Base-by-base conservation (phyloP, 2,113 vertebrate genomes). In the Procavia capensis region DNA sequence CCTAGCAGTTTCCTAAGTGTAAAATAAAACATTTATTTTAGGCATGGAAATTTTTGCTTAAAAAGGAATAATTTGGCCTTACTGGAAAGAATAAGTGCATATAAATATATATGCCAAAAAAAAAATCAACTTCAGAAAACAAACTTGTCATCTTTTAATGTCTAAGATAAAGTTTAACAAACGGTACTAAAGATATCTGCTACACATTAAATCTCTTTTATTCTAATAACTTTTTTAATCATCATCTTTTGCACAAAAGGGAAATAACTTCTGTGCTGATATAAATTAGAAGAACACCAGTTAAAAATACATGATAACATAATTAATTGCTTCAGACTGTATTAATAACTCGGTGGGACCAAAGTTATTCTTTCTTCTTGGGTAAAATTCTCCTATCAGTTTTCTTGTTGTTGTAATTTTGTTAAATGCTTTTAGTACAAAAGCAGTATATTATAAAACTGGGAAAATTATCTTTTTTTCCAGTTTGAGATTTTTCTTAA, bases 1-100 rank as follows among this genome's bases (percentile, higher is more conserved):
- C 68, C 72, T 82, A 59, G 50, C 27, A 78, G 29, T 47, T 82
- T 92, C 78, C 82, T 94, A 81, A 84, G 83, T 61, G 31, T 84
- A 81, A 95, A 87, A 74, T 68, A 93, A 91, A 90, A 75, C 68
- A 75, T 86, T 94, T 95, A 85, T 91, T 95, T 94, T 45, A 61
- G 75, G 63, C 91, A 43, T 85, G 93, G 95, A 96, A 59, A 31
- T 72, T 84, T 91, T 96, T 92, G 17, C 72, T 93, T 85, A 81
- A 93, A 89, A 81, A 80, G 31, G 7, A 95, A 81, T 90, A 84
- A 89, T 75, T 86, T 94, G 20, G 76, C 94, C 75, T 64, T 84
- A 72, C n/a, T 34, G 59, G 68, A 94, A 96, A 93, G 63, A 86
- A 64, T 95, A 47, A 90, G 45, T 63, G 13, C 86, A 0, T 81